These are phyloP conservation scores for Parnassius smintheus DNA, from an alignment of 2,888 invertebrate genomes.

Conservation along the genomic window DNA sequence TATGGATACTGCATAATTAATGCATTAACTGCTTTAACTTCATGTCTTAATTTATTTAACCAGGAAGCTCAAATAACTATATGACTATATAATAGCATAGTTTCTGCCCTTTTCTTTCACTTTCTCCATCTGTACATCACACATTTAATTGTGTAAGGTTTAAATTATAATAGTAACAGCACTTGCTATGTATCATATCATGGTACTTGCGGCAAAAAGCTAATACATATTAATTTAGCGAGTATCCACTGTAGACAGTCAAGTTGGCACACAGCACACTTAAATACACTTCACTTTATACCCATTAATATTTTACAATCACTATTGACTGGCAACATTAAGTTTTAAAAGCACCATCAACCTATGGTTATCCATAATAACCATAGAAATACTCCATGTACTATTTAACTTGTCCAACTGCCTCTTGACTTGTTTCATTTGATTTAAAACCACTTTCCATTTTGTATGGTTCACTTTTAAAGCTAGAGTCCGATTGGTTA, in stretches of 20 bases:
- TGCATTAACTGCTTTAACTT: too few species aligned
- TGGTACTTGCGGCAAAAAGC: not conserved
- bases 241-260: slow-evolving; percentile 1
- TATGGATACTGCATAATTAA: too few species aligned
- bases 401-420: slow-evolving; percentile 69
- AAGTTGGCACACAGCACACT: slow-evolving; percentile 13
- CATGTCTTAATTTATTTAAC: not conserved
- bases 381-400: slow-evolving; percentile 51
- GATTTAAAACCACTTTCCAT: slow-evolving; percentile 52
- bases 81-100: not conserved
- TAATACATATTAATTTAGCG: not conserved
- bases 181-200: too few species aligned
- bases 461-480: slow-evolving; percentile 57
- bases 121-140: not conserved
- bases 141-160: not conserved
- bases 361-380: slow-evolving; percentile 45
- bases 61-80: slow-evolving; percentile 3
- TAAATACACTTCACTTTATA: slow-evolving; percentile 4
- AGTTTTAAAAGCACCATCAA: slow-evolving; percentile 12
- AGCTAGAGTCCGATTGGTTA: slow-evolving; percentile 48
- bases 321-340: slow-evolving; percentile 23
- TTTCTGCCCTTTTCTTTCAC: not conserved
- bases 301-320: not conserved
- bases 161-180: not conserved
- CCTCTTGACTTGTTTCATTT: slow-evolving; percentile 51